phyloP scores from a whole-genome alignment of 2,797 vertebrate species.

The Dendrocincla fuliginosa region DNA sequence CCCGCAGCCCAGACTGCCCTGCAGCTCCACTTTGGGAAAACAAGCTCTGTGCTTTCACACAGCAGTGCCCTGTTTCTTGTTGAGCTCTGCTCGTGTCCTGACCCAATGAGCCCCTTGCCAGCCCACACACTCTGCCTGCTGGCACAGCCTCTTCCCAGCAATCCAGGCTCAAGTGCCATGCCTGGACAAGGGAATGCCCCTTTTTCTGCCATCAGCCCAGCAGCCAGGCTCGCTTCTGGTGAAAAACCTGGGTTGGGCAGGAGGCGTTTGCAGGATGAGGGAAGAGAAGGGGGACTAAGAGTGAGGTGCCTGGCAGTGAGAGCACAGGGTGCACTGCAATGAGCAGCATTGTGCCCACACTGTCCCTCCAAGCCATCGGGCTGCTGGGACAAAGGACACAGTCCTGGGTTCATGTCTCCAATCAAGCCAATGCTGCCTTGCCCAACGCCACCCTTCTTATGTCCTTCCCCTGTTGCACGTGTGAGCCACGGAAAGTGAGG shows the following conservation, averaged over 20 bases:
- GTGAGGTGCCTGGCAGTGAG: fast-evolving
- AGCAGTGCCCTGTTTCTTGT: not conserved
- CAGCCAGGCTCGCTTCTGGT: not conserved
- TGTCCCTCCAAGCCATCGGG: fast-evolving
- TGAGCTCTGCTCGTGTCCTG: not conserved
- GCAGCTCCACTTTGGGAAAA: not conserved
- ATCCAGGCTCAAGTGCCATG: fast-evolving
- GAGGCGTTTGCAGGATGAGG: not conserved
- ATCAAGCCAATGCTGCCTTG: not conserved
- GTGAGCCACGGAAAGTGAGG: fast-evolving
- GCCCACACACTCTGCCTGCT: fast-evolving
- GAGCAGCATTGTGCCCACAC: fast-evolving
- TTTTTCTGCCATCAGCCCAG: not conserved
- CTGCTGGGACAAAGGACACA: not conserved
- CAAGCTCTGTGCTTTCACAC: not conserved
- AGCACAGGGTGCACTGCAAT: not conserved
- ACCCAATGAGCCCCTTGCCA: not conserved
- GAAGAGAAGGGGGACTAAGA: not conserved
- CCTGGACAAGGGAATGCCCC: fast-evolving
- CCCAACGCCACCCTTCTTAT: not conserved
- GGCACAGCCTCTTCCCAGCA: fast-evolving
- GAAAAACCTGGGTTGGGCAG: not conserved
- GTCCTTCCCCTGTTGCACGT: fast-evolving
- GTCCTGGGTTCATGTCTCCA: fast-evolving
- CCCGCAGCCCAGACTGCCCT: not conserved